Evolutionary conservation across 1,140 invertebrate genomes (phyloP), one percentile per base, ranked within the genome.

Genomic region (Scaptomyza graminum): DNA sequence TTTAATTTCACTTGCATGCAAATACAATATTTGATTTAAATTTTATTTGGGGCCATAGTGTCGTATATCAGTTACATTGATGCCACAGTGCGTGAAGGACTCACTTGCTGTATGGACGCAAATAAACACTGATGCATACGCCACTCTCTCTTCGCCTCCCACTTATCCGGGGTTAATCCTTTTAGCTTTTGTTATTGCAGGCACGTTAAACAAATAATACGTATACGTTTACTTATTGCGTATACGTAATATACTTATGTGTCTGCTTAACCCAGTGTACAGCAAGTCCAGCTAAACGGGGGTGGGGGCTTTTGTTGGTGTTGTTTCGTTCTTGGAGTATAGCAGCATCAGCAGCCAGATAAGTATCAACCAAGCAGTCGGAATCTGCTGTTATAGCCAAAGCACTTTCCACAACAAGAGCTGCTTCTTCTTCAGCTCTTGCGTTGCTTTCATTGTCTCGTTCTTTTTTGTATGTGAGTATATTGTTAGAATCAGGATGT

Each of bases 291-390:
- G 8, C 18, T 2, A 22, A 22, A 11, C 39, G 15, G 16, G 12
- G 4, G 5, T 7, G 28, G 28, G 7, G 25, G 5, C 5, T 31
- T 6, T 31, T 1, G 18, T 22, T 22, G 15, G 44, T 1, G 9
- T 5, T 55, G 28, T 43, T 13, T 5, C 18, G 18, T 22, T 22
- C 18, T 22, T 22, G 2, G 28, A 31, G 28, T 31, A 5, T 6
- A 31, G 28, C 18, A 22, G 18, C 18, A 25, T 15, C 15, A 16
- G 16, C 59, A 43, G 77, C 47, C 55, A 56, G 82, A 87, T 85
- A 85, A 85, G 82, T 78, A 85, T 85, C 82, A 67, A 78, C 82
- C 87, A 87, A 85, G 82, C 82, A 85, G 82, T 85, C 78, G 82
- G 67, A 82, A 85, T 87, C 82, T 87, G 78, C 73, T 83, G 75